Conservation (phyloP, 2,797 vertebrate species). For the Trichosurus vulpecula region DNA sequence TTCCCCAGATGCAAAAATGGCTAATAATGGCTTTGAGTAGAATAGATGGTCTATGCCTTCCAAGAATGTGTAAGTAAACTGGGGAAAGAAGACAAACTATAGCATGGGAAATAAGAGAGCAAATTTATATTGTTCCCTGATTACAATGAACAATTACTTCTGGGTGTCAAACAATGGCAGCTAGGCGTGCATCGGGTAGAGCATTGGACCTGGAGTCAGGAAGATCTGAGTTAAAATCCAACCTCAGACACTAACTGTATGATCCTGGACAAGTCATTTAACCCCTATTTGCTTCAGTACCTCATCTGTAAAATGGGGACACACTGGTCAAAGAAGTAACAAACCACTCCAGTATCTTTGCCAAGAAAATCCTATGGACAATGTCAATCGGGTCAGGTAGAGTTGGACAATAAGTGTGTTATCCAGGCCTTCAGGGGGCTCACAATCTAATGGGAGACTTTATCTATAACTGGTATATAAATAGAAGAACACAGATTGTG, state of each 20-base stretch:
- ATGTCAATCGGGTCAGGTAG: not conserved
- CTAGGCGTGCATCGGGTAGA: not conserved
- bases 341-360: not conserved
- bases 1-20: not conserved
- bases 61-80: not conserved
- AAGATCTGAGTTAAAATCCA: not conserved
- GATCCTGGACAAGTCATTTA: not conserved
- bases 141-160: not conserved
- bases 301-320: not conserved
- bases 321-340: not conserved
- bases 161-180: not conserved
- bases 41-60: not conserved
- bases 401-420: no score
- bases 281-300: not conserved
- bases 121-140: not conserved
- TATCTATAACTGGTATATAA: not conserved
- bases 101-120: not conserved
- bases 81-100: not conserved
- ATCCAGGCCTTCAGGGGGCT: not conserved
- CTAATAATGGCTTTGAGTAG: not conserved
- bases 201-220: not conserved
- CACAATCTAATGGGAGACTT: not conserved
- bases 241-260: no score
- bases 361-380: not conserved
- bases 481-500: not conserved